These are phyloP conservation scores for Agrochola lychnidis DNA, from an alignment of 2,888 invertebrate genomes.

Conservation along the genomic window DNA sequence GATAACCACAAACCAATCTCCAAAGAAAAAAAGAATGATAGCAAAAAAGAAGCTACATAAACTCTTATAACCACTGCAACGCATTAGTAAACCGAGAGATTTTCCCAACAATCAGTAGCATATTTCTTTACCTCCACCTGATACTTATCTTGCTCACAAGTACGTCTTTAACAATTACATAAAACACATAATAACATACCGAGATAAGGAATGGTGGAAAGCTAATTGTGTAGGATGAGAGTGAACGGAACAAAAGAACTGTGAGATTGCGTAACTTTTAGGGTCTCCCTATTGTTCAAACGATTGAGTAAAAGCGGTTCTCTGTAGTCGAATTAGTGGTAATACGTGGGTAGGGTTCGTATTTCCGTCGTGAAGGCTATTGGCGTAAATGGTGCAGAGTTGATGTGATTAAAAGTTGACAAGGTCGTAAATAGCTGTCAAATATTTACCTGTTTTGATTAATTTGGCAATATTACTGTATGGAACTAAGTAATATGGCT, in stretches of 20 bases:
- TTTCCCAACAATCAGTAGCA: conserved; percentile 30
- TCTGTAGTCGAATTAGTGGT: conserved; percentile 32
- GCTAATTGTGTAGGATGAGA: conserved; percentile 63
- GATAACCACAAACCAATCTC: not conserved
- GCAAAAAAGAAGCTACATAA: not conserved
- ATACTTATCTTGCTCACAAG: conserved; percentile 57
- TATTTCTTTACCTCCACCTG: conserved; percentile 45
- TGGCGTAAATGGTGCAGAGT: not conserved
- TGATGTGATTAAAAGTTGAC: not conserved
- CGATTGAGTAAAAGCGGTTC: conserved; percentile 53
- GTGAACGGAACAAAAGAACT: conserved; percentile 65
- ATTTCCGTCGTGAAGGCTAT: conserved; percentile 14
- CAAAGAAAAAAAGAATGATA: not conserved
- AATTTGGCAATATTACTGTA: no score
- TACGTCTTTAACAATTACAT: conserved; percentile 58
- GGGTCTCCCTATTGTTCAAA: conserved; percentile 56
- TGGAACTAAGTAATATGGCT: no score
- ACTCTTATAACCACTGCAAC: not conserved
- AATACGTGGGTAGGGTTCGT: conserved; percentile 11
- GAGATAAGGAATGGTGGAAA: conserved; percentile 59
- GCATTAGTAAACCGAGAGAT: conserved; percentile 1
- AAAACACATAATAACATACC: conserved; percentile 61
- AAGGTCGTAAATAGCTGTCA: no score
- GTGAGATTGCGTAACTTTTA: conserved; percentile 55
- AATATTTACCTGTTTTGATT: no score